Percentiles rank a stretch among this genome's conserved stretches.
Evolutionary conservation across 2,113 vertebrate genomes (phyloP).

Genomic region (Microcebus murinus): DNA sequence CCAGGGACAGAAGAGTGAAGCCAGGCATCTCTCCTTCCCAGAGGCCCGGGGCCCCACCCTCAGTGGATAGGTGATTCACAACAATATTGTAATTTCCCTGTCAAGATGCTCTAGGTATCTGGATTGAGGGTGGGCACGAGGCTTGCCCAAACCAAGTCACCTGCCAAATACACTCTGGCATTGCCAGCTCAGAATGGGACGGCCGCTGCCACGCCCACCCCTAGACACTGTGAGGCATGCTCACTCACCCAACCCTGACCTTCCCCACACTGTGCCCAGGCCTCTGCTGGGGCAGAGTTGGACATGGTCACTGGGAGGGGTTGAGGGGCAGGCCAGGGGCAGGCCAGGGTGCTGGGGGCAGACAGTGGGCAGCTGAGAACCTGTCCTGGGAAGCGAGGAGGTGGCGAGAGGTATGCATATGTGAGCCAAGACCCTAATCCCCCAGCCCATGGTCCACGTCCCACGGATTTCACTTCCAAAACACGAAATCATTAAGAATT

Average conservation of each 20-base stretch:
- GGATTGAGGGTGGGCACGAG: background rate
- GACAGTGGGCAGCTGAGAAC: background rate
- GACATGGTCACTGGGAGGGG: background rate
- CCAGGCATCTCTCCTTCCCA: background rate
- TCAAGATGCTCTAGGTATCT: background rate
- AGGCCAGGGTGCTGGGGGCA: background rate
- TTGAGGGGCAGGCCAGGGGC: background rate
- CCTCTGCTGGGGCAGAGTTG: background rate
- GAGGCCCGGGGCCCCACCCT: background rate
- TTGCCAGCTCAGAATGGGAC: background rate
- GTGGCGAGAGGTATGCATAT: background rate
- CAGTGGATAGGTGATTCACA: background rate
- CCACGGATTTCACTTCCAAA: background rate
- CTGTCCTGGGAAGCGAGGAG: background rate
- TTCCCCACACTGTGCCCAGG: background rate
- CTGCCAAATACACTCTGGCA: background rate
- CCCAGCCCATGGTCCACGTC: accelerated
- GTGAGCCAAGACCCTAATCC: background rate
- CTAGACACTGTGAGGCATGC: background rate
- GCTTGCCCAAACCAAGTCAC: background rate
- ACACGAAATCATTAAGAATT: background rate
- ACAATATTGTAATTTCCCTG: background rate
- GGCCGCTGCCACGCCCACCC: background rate
- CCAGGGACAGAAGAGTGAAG: background rate
- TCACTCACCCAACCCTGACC: background rate